phyloP scores from a whole-genome alignment of 2,888 invertebrate species.

The Oxycera nigricornis region DNA sequence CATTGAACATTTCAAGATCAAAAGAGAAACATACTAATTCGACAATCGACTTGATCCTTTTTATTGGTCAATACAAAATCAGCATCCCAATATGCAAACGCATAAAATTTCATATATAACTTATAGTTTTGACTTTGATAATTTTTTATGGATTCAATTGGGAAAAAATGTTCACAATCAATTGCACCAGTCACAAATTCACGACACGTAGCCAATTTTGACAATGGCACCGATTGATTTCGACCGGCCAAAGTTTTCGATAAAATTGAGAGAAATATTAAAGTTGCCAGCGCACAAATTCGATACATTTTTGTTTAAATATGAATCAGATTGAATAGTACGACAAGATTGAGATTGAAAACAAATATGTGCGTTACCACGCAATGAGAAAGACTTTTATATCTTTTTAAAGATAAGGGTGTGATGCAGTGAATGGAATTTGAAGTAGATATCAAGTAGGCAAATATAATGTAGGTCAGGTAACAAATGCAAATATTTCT shows the following conservation, averaged over 20 bases:
- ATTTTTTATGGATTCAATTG: slow-evolving; percentile 10
- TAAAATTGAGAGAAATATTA: neutral
- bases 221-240: neutral
- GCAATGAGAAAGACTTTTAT: too few relatives aligned
- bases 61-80: neutral
- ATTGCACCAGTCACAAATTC: slow-evolving; percentile 15
- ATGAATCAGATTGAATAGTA: too few relatives aligned
- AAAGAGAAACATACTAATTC: neutral
- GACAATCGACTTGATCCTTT: neutral
- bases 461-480: too few relatives aligned
- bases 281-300: neutral
- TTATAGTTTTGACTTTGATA: neutral
- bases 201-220: slow-evolving; percentile 3
- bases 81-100: slow-evolving; percentile 13
- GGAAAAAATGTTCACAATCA: slow-evolving; percentile 25
- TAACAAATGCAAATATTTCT: too few relatives aligned
- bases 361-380: neutral
- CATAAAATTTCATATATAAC: neutral
- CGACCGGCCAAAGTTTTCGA: neutral
- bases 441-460: too few relatives aligned
- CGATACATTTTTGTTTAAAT: neutral
- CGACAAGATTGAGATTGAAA: neutral
- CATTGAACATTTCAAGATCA: too few relatives aligned
- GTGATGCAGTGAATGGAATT: too few relatives aligned
- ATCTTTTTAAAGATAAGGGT: too few relatives aligned